These are phyloP conservation scores for Venusia cambrica DNA, from an alignment of 2,888 invertebrate species.

Conservation along the genomic window DNA sequence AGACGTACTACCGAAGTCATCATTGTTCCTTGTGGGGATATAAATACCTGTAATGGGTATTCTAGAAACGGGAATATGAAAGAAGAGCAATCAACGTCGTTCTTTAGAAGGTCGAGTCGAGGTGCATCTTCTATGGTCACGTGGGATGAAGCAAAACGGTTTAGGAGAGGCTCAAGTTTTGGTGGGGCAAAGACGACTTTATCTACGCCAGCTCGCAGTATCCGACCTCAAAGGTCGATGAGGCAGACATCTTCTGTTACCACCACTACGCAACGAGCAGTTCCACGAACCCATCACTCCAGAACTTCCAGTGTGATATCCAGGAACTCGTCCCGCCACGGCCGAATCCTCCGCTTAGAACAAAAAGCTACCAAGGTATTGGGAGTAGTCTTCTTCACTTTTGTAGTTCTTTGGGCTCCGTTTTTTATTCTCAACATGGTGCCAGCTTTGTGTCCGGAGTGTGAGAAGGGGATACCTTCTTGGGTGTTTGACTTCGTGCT, in stretches of 20 bases:
- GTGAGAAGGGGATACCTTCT: slow-evolving; percentile 87
- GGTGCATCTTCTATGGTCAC: slow-evolving; percentile 89
- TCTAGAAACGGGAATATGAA: slow-evolving; percentile 58
- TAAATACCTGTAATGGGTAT: slow-evolving; percentile 66
- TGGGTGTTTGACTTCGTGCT: slow-evolving; percentile 93
- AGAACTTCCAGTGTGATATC: slow-evolving; percentile 91
- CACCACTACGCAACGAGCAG: slow-evolving; percentile 67
- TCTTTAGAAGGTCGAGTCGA: slow-evolving; percentile 75
- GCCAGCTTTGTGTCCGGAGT: slow-evolving; percentile 90
- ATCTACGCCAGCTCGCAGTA: slow-evolving; percentile 72
- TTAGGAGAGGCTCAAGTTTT: slow-evolving; percentile 86
- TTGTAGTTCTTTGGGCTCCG: slow-evolving; percentile 97
- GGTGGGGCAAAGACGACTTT: slow-evolving; percentile 84
- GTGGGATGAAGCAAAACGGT: slow-evolving; percentile 85
- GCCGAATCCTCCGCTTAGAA: slow-evolving; percentile 91
- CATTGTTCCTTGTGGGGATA: slow-evolving; percentile 78
- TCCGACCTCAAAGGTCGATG: slow-evolving; percentile 61
- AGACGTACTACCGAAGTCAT: slow-evolving; percentile 72
- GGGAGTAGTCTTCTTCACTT: slow-evolving; percentile 96
- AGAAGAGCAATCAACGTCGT: slow-evolving; percentile 68
- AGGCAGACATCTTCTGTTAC: slow-evolving; percentile 52
- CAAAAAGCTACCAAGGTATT: slow-evolving; percentile 98
- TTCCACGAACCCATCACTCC: slow-evolving; percentile 86
- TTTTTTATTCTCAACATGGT: slow-evolving; percentile 95
- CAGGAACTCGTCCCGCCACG: slow-evolving; percentile 90